phyloP scores from a whole-genome alignment of 2,797 vertebrate species.

The Sus cebifrons region DNA sequence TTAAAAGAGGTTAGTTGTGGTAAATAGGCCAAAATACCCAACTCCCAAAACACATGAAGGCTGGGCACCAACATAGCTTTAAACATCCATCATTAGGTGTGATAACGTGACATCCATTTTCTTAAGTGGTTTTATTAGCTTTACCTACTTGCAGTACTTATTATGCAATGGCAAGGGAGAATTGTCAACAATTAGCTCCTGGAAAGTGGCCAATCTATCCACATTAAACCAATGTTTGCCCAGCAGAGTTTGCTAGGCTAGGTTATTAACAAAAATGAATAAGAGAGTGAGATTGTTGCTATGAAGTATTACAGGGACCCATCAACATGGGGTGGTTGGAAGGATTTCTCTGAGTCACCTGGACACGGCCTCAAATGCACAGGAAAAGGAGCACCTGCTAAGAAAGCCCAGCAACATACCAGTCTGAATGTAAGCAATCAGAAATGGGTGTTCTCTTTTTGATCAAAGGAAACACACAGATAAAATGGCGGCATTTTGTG shows the following conservation, averaged over 20 bases:
- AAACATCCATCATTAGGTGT: neutral
- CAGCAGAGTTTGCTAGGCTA: neutral
- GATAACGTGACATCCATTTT: conserved; percentile 50
- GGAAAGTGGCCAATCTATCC: conserved; percentile 26
- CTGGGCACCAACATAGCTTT: neutral
- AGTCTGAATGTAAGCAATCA: neutral
- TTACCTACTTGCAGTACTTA: conserved; percentile 51
- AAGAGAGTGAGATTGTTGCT: neutral
- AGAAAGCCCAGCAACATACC: neutral
- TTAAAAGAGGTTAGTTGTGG: conserved; percentile 52
- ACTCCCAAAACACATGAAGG: conserved; percentile 15
- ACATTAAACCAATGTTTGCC: conserved; percentile 24
- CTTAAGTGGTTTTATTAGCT: conserved; percentile 75
- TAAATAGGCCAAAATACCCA: conserved; percentile 46
- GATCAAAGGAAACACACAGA: conserved; percentile 37
- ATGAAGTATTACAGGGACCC: neutral
- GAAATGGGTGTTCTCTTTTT: neutral
- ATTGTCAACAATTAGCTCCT: conserved; percentile 71
- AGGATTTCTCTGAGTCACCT: neutral
- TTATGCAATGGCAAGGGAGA: conserved; percentile 73
- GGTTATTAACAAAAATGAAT: conserved; percentile 26
- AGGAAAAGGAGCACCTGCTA: neutral
- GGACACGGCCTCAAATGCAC: neutral
- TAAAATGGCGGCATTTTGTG: neutral
- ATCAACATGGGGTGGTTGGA: neutral